Evolutionary conservation across 2,113 vertebrate species (phyloP).

Genomic region (Nymphicus hollandicus): DNA sequence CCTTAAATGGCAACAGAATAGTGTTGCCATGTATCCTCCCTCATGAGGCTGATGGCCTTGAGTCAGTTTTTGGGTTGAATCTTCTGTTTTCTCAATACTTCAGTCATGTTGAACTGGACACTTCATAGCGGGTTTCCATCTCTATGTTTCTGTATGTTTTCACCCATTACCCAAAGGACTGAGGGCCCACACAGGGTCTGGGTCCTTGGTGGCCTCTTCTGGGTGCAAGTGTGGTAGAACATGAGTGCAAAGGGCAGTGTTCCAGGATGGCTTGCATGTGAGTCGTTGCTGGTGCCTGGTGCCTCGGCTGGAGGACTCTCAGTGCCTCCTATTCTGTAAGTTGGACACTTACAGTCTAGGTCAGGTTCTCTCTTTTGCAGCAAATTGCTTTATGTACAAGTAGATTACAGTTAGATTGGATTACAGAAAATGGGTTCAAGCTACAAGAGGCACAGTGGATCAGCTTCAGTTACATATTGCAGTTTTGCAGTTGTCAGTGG

Average conservation of each 20-base stretch:
- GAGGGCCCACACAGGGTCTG: fast-evolving
- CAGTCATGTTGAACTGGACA: background rate
- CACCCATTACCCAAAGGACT: too few species aligned
- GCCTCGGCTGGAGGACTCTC: background rate
- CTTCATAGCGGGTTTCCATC: background rate
- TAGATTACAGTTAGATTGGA: background rate
- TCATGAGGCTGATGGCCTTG: background rate
- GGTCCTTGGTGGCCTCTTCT: background rate
- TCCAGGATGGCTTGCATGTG: background rate
- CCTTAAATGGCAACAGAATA: background rate
- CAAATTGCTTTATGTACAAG: background rate
- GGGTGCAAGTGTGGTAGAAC: background rate
- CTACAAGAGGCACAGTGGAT: background rate
- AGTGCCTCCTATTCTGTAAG: background rate
- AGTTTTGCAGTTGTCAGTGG: background rate
- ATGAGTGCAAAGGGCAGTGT: background rate
- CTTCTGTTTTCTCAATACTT: background rate
- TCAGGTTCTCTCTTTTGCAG: background rate
- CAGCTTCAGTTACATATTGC: background rate
- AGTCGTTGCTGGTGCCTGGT: fast-evolving
- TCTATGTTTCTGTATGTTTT: background rate
- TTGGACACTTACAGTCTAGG: background rate
- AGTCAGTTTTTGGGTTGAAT: background rate
- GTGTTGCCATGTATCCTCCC: fast-evolving
- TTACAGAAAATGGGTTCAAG: background rate